Evolutionary conservation across 2,888 invertebrate genomes (phyloP), one percentile per base, ranked within the genome.

Genomic region (Epirrhoe alternata): DNA sequence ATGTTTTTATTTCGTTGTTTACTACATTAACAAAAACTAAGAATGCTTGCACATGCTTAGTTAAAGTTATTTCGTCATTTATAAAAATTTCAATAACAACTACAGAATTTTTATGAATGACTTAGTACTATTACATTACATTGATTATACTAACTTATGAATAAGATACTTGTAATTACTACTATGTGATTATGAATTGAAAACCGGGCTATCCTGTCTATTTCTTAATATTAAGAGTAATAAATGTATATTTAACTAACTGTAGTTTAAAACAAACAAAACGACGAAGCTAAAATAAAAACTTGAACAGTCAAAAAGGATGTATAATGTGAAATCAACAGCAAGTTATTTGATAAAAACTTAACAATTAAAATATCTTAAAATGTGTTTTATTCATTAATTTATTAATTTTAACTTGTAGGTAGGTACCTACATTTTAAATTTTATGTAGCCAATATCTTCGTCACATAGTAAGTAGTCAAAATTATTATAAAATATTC

Each of bases 201-300:
- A 93, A 94, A 92, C 93, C 91, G 92, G 93, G 89, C 90, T 94
- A 94, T 94, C 93, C 82, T 93, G 93, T 83, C 93, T 93, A 94
- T 81, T 67, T 69, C 87, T 92, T 89, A 92, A 80, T 61, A 83
- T 85, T 90, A 92, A 84, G 87, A 84, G 76, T 85, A 85, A 89
- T 86, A 88, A 90, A 85, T 84, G 79, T 93, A 93, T 92, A 93
- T 92, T 92, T 92, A 84, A 82, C 92, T 92, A 92, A 85, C 83
- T 87, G 86, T 74, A 80, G 64, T 73, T 80, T 79, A 84, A 84
- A 90, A 88, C 86, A 89, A 87, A 91, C 85, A 60, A 91, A 90
- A 85, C 81, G 78, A 90, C 80, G 73, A 92, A 92, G 92, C 92
- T 68, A 74, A 74, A 73, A 66, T 75, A 12, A 87, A 80, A 84